Percentiles rank a stretch among this genome's conserved stretches.
phyloP scores from a whole-genome alignment of 2,113 vertebrate species.

The Thryonomys swinderianus region DNA sequence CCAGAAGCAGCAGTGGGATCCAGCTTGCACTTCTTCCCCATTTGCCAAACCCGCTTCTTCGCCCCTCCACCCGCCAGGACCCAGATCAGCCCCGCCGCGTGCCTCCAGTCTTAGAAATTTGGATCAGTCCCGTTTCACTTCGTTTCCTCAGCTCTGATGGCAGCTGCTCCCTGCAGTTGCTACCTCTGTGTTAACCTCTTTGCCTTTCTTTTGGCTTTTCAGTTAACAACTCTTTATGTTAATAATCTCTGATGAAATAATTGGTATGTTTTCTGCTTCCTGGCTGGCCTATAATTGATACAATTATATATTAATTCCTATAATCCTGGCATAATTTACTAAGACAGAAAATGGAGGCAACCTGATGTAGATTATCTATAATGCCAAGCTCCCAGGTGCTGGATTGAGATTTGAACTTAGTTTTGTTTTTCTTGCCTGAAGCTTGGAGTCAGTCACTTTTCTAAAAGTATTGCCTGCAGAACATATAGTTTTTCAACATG shows the following conservation, averaged over 20 bases:
- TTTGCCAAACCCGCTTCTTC: neutral
- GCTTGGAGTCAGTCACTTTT: neutral
- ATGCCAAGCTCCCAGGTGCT: neutral
- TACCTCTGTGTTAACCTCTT: neutral
- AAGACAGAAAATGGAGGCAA: conserved; percentile 28
- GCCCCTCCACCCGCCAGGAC: neutral
- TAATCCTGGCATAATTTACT: conserved; percentile 20
- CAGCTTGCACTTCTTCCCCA: neutral
- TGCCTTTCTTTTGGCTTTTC: neutral
- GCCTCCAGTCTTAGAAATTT: neutral
- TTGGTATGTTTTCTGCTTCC: neutral
- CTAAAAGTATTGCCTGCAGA: neutral
- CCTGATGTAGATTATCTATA: neutral
- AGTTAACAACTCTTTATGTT: conserved; percentile 7
- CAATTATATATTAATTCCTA: conserved; percentile 6
- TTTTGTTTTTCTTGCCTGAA: conserved; percentile 48
- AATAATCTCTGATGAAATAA: conserved; percentile 47
- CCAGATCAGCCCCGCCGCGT: neutral
- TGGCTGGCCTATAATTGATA: neutral
- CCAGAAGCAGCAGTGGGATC: neutral
- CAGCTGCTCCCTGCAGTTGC: neutral
- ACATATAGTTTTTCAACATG: neutral
- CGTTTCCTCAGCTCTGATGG: neutral
- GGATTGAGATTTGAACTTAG: conserved; percentile 24
- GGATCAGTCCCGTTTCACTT: neutral